Percentiles rank a stretch among this genome's conserved stretches.
Conservation (phyloP, 64 coral and sea anemone species). For the Montipora sp. region DNA sequence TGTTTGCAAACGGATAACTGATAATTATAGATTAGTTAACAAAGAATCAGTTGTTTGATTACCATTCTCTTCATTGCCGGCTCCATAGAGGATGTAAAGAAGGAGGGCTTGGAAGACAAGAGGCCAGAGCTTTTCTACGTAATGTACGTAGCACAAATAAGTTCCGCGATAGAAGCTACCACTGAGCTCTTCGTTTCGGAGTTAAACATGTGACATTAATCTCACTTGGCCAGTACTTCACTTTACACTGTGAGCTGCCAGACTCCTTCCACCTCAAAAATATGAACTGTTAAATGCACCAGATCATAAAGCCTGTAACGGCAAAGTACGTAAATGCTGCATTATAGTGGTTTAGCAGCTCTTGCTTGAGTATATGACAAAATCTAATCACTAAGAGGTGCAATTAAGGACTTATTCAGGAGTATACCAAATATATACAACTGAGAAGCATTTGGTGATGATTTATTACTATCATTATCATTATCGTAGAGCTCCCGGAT, state of each 20-base stretch:
- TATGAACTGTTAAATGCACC: neutral
- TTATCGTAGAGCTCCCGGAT: too few species aligned
- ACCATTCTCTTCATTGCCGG: neutral
- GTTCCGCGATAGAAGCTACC: neutral
- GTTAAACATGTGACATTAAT: neutral
- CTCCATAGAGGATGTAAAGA: neutral
- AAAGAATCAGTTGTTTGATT: neutral
- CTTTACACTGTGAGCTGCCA: neutral
- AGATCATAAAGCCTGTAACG: neutral
- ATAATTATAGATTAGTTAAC: neutral
- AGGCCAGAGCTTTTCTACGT: neutral
- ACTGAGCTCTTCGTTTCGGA: neutral
- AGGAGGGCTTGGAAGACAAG: neutral
- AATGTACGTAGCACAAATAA: neutral
- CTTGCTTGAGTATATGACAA: neutral
- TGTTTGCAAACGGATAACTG: neutral
- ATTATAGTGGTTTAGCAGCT: neutral
- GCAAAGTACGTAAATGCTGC: neutral
- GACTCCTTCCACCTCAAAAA: neutral
- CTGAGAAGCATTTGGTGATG: neutral
- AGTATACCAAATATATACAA: neutral
- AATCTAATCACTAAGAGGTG: neutral
- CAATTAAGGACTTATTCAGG: neutral
- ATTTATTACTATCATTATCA: neutral
- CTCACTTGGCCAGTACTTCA: neutral